Conservation (phyloP, 1,140 invertebrate genomes). For the Zaprionus vittiger region DNA sequence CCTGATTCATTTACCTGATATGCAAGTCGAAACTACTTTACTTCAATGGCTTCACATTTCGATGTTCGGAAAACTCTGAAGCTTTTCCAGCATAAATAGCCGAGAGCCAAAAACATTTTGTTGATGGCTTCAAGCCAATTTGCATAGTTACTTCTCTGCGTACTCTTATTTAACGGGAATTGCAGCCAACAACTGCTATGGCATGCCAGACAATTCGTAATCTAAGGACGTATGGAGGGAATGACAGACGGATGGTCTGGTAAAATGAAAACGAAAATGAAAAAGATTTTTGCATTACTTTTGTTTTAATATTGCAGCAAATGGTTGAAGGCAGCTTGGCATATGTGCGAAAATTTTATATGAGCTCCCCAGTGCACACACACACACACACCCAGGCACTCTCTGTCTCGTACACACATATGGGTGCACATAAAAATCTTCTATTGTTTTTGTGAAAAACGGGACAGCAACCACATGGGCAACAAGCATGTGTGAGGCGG, state of each 20-base stretch:
- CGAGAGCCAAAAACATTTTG: neutral
- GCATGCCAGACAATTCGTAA: slow-evolving; percentile 54
- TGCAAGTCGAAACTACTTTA: too few species aligned
- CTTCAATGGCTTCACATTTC: neutral
- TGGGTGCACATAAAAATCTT: slow-evolving; percentile 46
- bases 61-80: neutral
- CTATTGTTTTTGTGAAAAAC: slow-evolving; percentile 65
- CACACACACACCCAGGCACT: slow-evolving; percentile 16
- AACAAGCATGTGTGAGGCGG: slow-evolving; percentile 52
- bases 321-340: slow-evolving; percentile 69
- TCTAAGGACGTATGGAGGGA: slow-evolving; percentile 29
- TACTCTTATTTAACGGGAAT: slow-evolving; percentile 10
- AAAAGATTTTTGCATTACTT: slow-evolving; percentile 71
- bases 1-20: too few species aligned
- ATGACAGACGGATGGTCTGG: slow-evolving; percentile 13
- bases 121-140: slow-evolving; percentile 32
- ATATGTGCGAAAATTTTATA: slow-evolving; percentile 77
- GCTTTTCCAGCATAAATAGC: neutral
- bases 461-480: slow-evolving; percentile 65
- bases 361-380: slow-evolving; percentile 39
- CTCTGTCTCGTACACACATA: neutral
- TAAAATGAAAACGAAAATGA: slow-evolving; percentile 31
- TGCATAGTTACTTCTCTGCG: neutral
- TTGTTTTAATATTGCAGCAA: slow-evolving; percentile 77
- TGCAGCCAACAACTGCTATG: slow-evolving; percentile 14